Conservation (phyloP, 2,888 invertebrate species). For the Lordiphosa fenestrarum region DNA sequence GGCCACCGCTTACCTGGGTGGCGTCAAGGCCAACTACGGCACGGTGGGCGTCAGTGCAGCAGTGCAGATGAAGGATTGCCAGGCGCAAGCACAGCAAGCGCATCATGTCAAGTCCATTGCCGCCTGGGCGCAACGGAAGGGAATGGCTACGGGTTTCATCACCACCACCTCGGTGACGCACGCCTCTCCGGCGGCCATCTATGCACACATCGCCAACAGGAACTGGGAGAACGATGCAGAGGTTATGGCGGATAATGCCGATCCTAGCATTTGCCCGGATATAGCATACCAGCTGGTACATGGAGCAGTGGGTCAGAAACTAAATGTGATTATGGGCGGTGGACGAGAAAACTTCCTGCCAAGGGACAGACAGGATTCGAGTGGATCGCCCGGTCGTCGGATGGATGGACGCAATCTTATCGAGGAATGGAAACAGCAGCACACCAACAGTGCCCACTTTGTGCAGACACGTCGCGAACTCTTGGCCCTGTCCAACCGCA, state of each 20-base stretch:
- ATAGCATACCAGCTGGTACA: constrained; percentile 87
- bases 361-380: constrained; percentile 81
- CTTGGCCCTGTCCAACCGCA: constrained; percentile 80
- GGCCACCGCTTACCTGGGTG: constrained; percentile 89
- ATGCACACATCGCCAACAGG: constrained; percentile 87
- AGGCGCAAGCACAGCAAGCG: constrained; percentile 82
- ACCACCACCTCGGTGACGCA: constrained; percentile 91
- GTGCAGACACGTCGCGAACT: constrained; percentile 85
- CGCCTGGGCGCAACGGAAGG: constrained; percentile 86
- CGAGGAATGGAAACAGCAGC: constrained; percentile 83
- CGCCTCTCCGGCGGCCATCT: constrained; percentile 88
- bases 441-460: constrained; percentile 80
- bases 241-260: constrained; percentile 80
- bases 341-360: constrained; percentile 86
- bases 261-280: constrained; percentile 84
- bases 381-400: constrained; percentile 81
- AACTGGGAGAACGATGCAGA: constrained; percentile 88
- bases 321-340: constrained; percentile 90
- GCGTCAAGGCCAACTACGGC: constrained; percentile 89
- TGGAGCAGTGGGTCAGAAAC: constrained; percentile 84
- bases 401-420: constrained; percentile 85
- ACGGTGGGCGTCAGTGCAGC: constrained; percentile 88
- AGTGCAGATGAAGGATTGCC: constrained; percentile 85
- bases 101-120: constrained; percentile 86
- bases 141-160: constrained; percentile 85